Base-by-base conservation (phyloP, 2,113 vertebrate species). In the Pavo muticus region DNA sequence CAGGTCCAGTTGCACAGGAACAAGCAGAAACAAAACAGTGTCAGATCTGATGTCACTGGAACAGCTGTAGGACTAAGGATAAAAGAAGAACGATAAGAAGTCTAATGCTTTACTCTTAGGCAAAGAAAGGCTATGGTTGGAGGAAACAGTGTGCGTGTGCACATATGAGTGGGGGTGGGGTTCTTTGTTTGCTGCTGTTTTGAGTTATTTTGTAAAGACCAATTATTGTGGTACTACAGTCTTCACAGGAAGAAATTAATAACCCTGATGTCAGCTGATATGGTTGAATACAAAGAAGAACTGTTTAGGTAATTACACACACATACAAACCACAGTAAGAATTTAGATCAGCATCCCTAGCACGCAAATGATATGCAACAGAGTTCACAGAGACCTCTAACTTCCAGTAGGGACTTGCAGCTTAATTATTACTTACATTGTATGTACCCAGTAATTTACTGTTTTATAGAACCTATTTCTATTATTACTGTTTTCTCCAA, bases 161-260 rank as follows among this genome's bases (percentile, higher is more conserved):
- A 14, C 39, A 63, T n/a, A 14, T 2, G 3, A 7, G 19, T 6
- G 35, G 9, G 8, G 35, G 72, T 24, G 54, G 19, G 24, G 11
- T 59, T 47, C 32, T 59, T 59, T 20, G 30, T 57, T n/a, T 59
- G 30, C 30, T n/a, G 56, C n/a, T 32, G 29, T 29, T 15, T n/a
- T 63, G 12, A 59, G 10, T 64, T 59, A 23, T 50, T 64, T 52
- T 35, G 5, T 37, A 27, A 74, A 87, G 52, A 85, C 9, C 32
- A 75, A 60, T 84, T 80, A 74, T 57, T 39, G 32, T 64, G 25
- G 24, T 61, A 57, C 44, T 75, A 44, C 2, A 72, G 52, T 68
- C 35, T 87, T 74, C 84, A 84, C 61, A 89, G 77, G 52, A 95
- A 95, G 74, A 92, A 96, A 94, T 87, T 52, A 78, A 87, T 82